Base-by-base conservation (phyloP, 2,888 invertebrate species). In the Microplitis manilae region DNA sequence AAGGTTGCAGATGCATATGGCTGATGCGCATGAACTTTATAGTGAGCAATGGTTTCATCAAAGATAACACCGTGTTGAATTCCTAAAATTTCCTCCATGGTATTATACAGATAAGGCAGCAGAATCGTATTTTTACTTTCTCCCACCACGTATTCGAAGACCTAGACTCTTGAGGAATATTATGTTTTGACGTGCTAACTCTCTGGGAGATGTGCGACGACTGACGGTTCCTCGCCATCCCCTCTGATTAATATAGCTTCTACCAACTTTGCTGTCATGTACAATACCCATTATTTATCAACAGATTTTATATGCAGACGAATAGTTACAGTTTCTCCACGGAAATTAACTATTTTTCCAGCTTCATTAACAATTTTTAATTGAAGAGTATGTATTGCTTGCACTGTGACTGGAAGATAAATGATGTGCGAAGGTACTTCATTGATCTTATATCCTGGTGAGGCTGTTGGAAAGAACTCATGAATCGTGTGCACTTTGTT, bases 401-500 rank as follows among this genome's bases (percentile, higher is more conserved):
- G 62, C 38, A 73, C 75, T 39, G 68, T 71, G 17, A 83, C 50
- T 41, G 80, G 79, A 7, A 80, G 65, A 71, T 83, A 81, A 64
- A 82, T 79, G 50, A 50, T 13, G 13, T 50, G 50, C 13, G 13
- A 8, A 5, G 50, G 50, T 8, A 78, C 71, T 73, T 76, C 76
- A 5, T 75, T 61, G 50, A 79, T 73, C 38, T 70, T 73, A 79
- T 76, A 79, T 76, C 13, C 50, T 50, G 50, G 73, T 67, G 77
- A 77, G 17, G 75, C 75, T 8, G 59, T 59, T 6, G 85, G 84
- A 15, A 83, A 85, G 83, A 89, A 89, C 81, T 87, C 83, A 77
- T 89, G 86, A 72, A 89, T 83, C 5, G 84, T 87, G 77, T 90
- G 87, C 5, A 83, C 82, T 38, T 78, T 83, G 65, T 79, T 79